phyloP scores from a whole-genome alignment of 2,113 vertebrate genomes.

The Chloropsis cyanopogon region DNA sequence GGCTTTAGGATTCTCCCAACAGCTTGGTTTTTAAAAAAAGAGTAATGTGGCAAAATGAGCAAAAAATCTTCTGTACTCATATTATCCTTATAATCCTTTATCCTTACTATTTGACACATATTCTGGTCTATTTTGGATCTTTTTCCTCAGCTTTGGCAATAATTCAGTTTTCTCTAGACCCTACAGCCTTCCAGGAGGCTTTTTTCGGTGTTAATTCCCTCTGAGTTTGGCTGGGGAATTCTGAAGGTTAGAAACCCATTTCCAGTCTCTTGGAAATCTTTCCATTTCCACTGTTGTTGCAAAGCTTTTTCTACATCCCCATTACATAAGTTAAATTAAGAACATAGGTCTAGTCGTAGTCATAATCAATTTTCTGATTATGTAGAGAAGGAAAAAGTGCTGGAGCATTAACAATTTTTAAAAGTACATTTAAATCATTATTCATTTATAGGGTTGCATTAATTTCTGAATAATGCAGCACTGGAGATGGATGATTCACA shows the following conservation, averaged over 20 bases:
- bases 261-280: not conserved
- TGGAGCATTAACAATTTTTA: constrained; percentile 62
- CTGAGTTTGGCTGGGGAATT: not conserved
- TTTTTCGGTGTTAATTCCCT: not conserved
- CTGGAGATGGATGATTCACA: constrained; percentile 58
- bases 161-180: not conserved
- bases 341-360: constrained; percentile 11
- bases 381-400: constrained; percentile 17
- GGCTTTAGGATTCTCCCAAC: not conserved
- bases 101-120: not conserved
- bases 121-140: not conserved
- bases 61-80: not conserved
- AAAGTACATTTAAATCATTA: constrained; percentile 70
- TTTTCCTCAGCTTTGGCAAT: not conserved
- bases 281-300: not conserved
- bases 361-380: constrained; percentile 53
- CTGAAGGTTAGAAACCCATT: not conserved
- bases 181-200: not conserved
- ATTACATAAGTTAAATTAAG: constrained; percentile 36
- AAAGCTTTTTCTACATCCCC: not conserved
- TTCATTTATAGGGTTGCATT: constrained; percentile 69
- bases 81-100: not conserved
- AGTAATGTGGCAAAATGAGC: not conserved
- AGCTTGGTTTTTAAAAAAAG: fast-evolving
- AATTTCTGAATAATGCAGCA: constrained; percentile 63